A percentile compares a stretch with the other conserved stretches of the same genome.
phyloP scores from a whole-genome alignment of 2,888 invertebrate species.

The Fabriciana adippe region DNA sequence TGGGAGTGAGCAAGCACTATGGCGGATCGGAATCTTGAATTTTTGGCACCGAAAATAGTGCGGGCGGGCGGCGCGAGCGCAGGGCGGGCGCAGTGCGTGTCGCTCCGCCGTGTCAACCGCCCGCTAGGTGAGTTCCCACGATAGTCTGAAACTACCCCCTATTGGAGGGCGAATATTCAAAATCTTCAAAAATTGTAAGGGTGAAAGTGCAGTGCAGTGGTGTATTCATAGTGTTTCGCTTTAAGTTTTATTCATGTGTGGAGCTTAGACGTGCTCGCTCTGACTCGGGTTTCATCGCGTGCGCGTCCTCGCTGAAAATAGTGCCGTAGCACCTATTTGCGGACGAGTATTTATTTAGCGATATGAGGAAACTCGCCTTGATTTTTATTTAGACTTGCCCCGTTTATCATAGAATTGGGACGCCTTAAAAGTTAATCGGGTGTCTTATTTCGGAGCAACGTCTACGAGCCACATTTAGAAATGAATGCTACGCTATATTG shows the following conservation, averaged over 20 bases:
- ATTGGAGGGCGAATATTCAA: neutral
- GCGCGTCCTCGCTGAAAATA: conserved; percentile 80
- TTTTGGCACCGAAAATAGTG: conserved; percentile 82
- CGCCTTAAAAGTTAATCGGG: conserved; percentile 36
- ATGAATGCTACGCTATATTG: conserved; percentile 33
- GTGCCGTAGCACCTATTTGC: conserved; percentile 76
- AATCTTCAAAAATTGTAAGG: conserved; percentile 18
- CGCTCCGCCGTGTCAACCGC: conserved; percentile 82
- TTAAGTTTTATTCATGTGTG: conserved; percentile 37
- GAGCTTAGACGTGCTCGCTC: conserved; percentile 34
- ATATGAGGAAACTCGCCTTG: conserved; percentile 76
- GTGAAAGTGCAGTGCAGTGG: conserved; percentile 48
- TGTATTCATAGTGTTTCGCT: conserved; percentile 53
- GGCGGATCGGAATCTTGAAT: conserved; percentile 75
- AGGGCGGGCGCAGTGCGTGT: conserved; percentile 79
- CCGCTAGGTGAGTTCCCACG: conserved; percentile 75
- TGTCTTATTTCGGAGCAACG: conserved; percentile 37
- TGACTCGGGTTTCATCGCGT: conserved; percentile 78
- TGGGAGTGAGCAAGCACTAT: conserved; percentile 60
- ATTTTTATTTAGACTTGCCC: conserved; percentile 74
- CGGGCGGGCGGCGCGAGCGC: conserved; percentile 66
- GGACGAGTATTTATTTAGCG: conserved; percentile 80
- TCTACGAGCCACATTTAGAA: conserved; percentile 29
- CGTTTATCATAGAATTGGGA: conserved; percentile 66
- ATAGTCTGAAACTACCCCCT: conserved; percentile 34